Evolutionary conservation across 2,888 invertebrate species (phyloP).

Genomic region (Bugulina stolonifera): DNA sequence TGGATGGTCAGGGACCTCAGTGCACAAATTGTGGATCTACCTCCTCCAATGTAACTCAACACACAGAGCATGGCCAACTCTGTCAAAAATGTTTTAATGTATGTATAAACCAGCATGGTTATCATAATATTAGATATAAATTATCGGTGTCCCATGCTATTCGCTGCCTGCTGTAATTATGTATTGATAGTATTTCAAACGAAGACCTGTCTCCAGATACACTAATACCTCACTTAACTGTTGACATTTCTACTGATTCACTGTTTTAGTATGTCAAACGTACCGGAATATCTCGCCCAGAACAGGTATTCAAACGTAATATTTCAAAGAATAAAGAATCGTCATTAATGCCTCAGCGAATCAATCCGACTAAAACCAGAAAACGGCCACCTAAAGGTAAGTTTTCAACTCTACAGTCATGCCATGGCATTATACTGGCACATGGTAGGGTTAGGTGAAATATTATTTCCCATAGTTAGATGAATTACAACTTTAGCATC

Average conservation of each 20-base stretch:
- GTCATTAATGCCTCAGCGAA: neutral
- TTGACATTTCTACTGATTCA: neutral
- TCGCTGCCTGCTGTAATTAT: no score
- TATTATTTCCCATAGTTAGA: no score
- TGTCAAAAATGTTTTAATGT: no score
- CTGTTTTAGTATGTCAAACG: conserved; percentile 6
- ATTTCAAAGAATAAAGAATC: neutral
- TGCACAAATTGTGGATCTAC: neutral
- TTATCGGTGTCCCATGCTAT: no score
- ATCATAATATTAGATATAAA: no score
- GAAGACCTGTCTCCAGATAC: no score
- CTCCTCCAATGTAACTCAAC: neutral
- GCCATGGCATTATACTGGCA: no score
- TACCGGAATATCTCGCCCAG: neutral
- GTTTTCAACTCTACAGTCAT: no score
- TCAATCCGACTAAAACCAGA: conserved; percentile 12
- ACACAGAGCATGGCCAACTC: neutral
- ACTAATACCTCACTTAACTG: no score
- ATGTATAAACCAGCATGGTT: neutral
- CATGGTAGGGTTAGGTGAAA: no score
- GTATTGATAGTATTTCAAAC: no score
- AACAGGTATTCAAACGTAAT: neutral
- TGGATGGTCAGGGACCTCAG: neutral
- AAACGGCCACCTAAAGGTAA: conserved; percentile 20
- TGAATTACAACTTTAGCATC: no score